Base-by-base conservation (phyloP, 1,140 invertebrate genomes). In the Lasioglossum albipes region DNA sequence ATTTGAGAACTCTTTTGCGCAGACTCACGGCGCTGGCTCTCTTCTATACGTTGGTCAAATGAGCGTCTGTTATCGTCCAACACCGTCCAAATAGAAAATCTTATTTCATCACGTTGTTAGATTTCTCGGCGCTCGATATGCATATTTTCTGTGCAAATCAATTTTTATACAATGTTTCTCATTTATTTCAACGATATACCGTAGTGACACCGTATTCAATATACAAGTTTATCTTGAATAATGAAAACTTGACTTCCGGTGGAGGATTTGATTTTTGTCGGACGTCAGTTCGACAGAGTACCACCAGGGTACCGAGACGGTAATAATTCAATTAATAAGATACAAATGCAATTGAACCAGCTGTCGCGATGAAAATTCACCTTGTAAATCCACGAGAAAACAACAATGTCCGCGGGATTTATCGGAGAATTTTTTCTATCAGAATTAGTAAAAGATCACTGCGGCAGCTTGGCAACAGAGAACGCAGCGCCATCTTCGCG, bases 1-100 rank as follows among this genome's bases (percentile, higher is more conserved):
- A 91, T 91, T 91, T 91, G 81, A 89, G 91, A 91, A 80, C 84
- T 72, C 57, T 57, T 79, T 62, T 87, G 91, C 92, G 91, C 91
- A 93, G 74, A 61, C 78, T 75, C 75, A 83, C 67, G 70, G 90
- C 90, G 89, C 89, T 90, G 74, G 65, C 79, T 86, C 75, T 71
- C 65, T 76, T 82, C 65, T 41, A 75, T 67, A 36, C 71, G 13
- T 62, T 84, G 81, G 79, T 91, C 91, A 91, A 87, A 31, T 27
- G 41, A 84, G 72, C 74, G 20, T 83, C 88, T 65, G 70, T 49
- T n/a, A 45, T 0, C 7, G 41, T n/a, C 13, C 5, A 18, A 57
- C 22, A 45, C 1, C 7, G 41, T n/a, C 13, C 5, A 18, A 57
- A 36, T n/a, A 2, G n/a, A 73, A 57, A 66, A 66, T 74, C 2